Base-by-base conservation (phyloP, 2,888 invertebrate species). In the Oligia strigilis region DNA sequence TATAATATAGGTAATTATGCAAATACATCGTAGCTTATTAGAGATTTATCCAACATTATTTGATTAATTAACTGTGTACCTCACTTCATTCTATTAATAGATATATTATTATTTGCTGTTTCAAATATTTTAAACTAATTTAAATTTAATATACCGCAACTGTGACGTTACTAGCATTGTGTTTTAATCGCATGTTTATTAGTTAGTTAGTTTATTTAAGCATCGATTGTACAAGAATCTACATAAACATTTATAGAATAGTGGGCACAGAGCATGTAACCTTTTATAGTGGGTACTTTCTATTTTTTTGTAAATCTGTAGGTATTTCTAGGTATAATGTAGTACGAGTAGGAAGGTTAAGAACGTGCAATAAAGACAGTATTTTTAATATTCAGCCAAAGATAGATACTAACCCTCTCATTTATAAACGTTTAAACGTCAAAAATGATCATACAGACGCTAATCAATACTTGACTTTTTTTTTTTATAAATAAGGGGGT, bases 161-260 rank as follows among this genome's bases (percentile, higher is more conserved):
- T 55, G 55, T 83, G 52, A 46, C 67, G 55, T 69, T 23, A 11
- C 23, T 58, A 17, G 40, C 17, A 40, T 55, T 83, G n/a, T 46
- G 23, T 78, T 78, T 78, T 52, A 83, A 83, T 80, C 9, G 62
- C 29, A 62, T 80, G n/a, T 23, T 29, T 55, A 23, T 49, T 65
- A 58, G 29, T 29, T 29, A 29, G 29, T 29, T 29, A 29, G 14
- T 79, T 36, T 4, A 36, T 79, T 36, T 4, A 36, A 43, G 36
- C 43, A 29, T 64, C 46, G 52, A 81, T 81, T 23, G 60, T 9
- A 58, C 62, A 64, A 75, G n/a, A 81, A 64, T 81, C 5, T 55
- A 46, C 55, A 60, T 65, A 23, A 58, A 66, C 58, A 11, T 58
- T 58, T 58, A 23, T 58, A 58, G 49, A 81, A 70, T 43, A 49